Percentiles rank a stretch among this genome's conserved stretches.
These are phyloP conservation scores for Drosophila ficusphila DNA, from an alignment of 1,140 invertebrate species.

Conservation along the genomic window DNA sequence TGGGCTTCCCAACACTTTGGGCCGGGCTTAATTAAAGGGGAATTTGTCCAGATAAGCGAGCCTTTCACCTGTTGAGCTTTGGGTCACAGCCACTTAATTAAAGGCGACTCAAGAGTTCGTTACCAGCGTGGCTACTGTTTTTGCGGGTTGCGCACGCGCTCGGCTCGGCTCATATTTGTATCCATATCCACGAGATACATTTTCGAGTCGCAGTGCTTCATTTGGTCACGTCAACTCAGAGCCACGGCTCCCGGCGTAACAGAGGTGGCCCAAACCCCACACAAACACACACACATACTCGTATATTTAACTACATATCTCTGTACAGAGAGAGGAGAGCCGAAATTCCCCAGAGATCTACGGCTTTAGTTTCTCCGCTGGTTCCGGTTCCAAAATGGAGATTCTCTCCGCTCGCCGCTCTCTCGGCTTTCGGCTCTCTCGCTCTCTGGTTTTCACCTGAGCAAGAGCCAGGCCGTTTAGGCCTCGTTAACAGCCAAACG, in stretches of 20 bases:
- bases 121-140: conserved; percentile 75
- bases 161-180: conserved; percentile 73
- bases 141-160: conserved; percentile 31
- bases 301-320: background rate
- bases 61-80: conserved; percentile 53
- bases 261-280: conserved; percentile 61
- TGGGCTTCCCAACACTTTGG: conserved; percentile 59
- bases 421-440: background rate
- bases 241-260: conserved; percentile 64
- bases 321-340: conserved; percentile 6
- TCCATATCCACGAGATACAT: conserved; percentile 78
- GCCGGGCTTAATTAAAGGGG: conserved; percentile 31
- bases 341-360: conserved; percentile 16
- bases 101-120: conserved; percentile 83
- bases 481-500: conserved; percentile 80
- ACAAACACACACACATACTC: conserved; percentile 1
- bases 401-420: conserved; percentile 18
- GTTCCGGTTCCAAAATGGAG: conserved; percentile 73
- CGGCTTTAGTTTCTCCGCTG: conserved; percentile 19
- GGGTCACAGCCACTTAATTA: conserved; percentile 72
- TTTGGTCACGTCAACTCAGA: conserved; percentile 71
- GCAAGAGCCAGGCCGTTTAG: conserved; percentile 67
- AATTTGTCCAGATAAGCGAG: conserved; percentile 16
- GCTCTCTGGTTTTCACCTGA: conserved; percentile 39
- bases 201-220: conserved; percentile 65